Conservation (phyloP, 35 echinoderm and acorn worm genomes). For the Heliocidaris erythrogramma region DNA sequence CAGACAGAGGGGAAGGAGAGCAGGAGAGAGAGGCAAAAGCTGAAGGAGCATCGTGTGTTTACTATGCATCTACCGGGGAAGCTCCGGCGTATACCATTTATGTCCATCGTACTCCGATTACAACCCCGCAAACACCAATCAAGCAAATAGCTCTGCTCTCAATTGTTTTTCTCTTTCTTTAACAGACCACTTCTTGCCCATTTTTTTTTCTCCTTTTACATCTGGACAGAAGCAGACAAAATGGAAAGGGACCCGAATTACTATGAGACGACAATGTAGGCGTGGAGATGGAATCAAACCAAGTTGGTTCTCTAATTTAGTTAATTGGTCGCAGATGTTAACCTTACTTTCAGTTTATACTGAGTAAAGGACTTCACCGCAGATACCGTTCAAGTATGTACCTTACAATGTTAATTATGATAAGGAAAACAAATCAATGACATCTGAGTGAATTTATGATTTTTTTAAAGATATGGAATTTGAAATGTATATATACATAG, state of each 20-base stretch:
- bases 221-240: not conserved
- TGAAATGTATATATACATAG: not conserved
- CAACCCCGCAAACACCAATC: conserved; percentile 48
- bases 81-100: conserved; percentile 36
- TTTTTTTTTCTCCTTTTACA: not conserved
- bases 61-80: conserved; percentile 26
- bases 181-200: not conserved
- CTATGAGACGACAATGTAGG: not conserved
- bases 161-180: conserved; percentile 46
- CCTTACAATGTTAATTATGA: not conserved
- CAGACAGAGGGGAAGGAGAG: not conserved
- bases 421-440: not conserved
- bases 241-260: not conserved
- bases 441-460: no score
- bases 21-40: not conserved
- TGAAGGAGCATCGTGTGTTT: conserved; percentile 34
- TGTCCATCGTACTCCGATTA: conserved; percentile 42
- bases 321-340: conserved; percentile 38
- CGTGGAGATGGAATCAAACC: not conserved
- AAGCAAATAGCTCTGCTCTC: conserved; percentile 46
- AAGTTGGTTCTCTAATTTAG: not conserved
- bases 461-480: not conserved
- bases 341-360: not conserved
- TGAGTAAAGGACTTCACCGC: not conserved
- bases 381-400: not conserved